phyloP scores from a whole-genome alignment of 2,113 vertebrate species.

The Brevimyrus niger region DNA sequence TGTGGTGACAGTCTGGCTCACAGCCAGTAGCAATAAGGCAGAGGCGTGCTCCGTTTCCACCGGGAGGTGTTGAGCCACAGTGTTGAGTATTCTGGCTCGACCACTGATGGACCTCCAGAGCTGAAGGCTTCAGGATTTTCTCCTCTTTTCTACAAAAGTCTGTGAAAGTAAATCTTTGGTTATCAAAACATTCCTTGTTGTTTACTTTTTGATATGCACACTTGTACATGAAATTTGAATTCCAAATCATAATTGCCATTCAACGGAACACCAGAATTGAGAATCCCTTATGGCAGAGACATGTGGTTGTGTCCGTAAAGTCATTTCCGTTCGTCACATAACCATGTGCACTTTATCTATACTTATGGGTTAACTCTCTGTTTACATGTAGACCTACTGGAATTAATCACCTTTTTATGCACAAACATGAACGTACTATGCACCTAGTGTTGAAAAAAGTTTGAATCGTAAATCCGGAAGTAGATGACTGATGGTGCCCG shows the following conservation, averaged over 20 bases:
- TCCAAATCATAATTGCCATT: background rate
- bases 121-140: background rate
- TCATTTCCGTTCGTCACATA: background rate
- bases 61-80: background rate
- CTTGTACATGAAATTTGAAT: background rate
- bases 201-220: background rate
- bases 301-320: background rate
- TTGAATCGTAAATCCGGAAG: background rate
- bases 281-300: background rate
- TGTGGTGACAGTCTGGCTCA: background rate
- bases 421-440: background rate
- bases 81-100: background rate
- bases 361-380: background rate
- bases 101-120: background rate
- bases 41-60: background rate
- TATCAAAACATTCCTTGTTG: background rate
- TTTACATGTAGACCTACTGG: background rate
- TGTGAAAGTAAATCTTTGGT: background rate
- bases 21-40: background rate
- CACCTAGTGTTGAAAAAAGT: background rate
- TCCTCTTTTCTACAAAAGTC: background rate
- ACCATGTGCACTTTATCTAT: background rate
- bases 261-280: background rate
- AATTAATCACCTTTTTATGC: background rate
- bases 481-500: background rate